These are phyloP conservation scores for Ophiothrix spiculata DNA, from an alignment of 35 echinoderm and acorn worm genomes.

Conservation along the genomic window DNA sequence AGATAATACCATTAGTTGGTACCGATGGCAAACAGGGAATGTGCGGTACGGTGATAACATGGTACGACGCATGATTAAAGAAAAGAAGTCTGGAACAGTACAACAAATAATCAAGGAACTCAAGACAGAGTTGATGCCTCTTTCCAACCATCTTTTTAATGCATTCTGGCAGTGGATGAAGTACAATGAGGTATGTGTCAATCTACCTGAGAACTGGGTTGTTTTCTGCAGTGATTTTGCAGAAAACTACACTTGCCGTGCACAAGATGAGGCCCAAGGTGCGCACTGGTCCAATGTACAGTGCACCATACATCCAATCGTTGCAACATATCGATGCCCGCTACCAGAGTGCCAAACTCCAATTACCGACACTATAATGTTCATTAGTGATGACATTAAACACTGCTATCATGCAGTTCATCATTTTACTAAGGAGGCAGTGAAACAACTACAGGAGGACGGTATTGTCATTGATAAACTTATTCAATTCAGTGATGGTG, in stretches of 20 bases:
- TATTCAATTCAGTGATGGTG: no score
- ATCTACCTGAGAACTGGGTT: neutral
- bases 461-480: neutral
- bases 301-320: constrained; percentile 31
- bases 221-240: constrained; percentile 34
- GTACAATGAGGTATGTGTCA: neutral
- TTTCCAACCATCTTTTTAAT: constrained; percentile 22
- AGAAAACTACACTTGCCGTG: constrained; percentile 43
- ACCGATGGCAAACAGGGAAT: neutral
- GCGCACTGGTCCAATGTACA: constrained; percentile 37
- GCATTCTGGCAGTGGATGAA: constrained; percentile 6
- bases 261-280: constrained; percentile 32
- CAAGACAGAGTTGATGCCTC: neutral
- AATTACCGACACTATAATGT: neutral
- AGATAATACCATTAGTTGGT: neutral
- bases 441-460: neutral
- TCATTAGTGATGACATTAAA: neutral
- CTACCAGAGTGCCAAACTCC: neutral
- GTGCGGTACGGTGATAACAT: neutral
- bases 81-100: neutral
- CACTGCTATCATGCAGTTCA: neutral
- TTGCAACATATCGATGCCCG: constrained; percentile 13
- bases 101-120: neutral
- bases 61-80: constrained; percentile 5
- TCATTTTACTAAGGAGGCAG: neutral